A percentile compares a stretch with the other conserved stretches of the same genome.
These are phyloP conservation scores for Saguinus imperator DNA, from an alignment of 2,113 vertebrate genomes.

Conservation along the genomic window DNA sequence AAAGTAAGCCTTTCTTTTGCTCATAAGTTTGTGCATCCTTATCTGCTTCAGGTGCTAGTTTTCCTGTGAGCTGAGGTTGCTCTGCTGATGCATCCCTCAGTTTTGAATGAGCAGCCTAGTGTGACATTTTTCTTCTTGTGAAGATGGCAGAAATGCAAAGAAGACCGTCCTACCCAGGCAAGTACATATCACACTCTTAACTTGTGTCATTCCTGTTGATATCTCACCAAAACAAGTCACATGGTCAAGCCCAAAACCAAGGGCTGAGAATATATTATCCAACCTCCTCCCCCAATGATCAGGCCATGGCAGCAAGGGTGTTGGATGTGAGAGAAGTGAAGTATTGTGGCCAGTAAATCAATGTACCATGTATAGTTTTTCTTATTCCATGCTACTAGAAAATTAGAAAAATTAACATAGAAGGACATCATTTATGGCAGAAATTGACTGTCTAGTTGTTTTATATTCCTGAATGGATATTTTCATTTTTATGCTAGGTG, in stretches of 20 bases:
- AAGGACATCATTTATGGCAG: not conserved
- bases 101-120: not conserved
- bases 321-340: not conserved
- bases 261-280: not conserved
- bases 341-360: not conserved
- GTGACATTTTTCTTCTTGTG: not conserved
- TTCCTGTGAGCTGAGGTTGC: not conserved
- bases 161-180: not conserved
- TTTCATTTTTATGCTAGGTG: not conserved
- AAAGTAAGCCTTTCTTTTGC: not conserved
- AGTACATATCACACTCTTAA: accelerated
- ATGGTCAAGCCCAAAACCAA: not conserved
- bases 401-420: not conserved
- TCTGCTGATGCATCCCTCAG: not conserved
- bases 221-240: not conserved
- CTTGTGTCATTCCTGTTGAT: not conserved
- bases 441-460: not conserved
- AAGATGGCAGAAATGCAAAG: not conserved
- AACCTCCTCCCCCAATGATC: not conserved
- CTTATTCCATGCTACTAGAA: not conserved
- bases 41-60: not conserved
- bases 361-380: not conserved
- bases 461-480: not conserved
- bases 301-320: not conserved
- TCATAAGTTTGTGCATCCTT: not conserved